Percentiles rank a stretch among this genome's conserved stretches.
Evolutionary conservation across 1,140 invertebrate species (phyloP).

Genomic region (Cydia splendana): DNA sequence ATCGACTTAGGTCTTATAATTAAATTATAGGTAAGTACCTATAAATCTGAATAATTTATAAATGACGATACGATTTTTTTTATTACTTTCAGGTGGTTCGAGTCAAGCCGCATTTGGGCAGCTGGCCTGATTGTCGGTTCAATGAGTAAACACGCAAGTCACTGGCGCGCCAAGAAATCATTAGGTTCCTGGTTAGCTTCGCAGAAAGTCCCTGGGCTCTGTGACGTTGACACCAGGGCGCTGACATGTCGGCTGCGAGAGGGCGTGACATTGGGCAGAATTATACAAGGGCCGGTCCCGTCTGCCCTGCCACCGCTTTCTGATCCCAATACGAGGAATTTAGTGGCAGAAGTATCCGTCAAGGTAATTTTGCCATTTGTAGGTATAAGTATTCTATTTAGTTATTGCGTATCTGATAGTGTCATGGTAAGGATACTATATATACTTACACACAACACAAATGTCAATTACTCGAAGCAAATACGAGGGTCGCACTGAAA

Average conservation of each 20-base stretch:
- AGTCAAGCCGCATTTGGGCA: constrained; percentile 95
- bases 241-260: constrained; percentile 94
- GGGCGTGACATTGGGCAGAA: constrained; percentile 89
- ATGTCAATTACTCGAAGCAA: no score
- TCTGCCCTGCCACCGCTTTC: constrained; percentile 69
- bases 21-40: no score
- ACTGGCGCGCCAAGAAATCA: constrained; percentile 91
- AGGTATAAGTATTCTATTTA: neutral
- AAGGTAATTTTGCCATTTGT: constrained; percentile 79
- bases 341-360: constrained; percentile 95
- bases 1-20: no score
- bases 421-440: no score
- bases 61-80: neutral
- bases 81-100: constrained; percentile 87
- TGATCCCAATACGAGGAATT: constrained; percentile 94
- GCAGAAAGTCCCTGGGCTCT: constrained; percentile 92
- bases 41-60: neutral
- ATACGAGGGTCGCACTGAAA: no score
- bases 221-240: constrained; percentile 93
- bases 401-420: neutral
- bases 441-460: no score
- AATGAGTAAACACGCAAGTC: constrained; percentile 91
- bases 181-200: constrained; percentile 91
- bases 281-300: constrained; percentile 82
- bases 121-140: constrained; percentile 96